Conservation (phyloP, 1,140 invertebrate species). For the Bombus haemorrhoidalis region DNA sequence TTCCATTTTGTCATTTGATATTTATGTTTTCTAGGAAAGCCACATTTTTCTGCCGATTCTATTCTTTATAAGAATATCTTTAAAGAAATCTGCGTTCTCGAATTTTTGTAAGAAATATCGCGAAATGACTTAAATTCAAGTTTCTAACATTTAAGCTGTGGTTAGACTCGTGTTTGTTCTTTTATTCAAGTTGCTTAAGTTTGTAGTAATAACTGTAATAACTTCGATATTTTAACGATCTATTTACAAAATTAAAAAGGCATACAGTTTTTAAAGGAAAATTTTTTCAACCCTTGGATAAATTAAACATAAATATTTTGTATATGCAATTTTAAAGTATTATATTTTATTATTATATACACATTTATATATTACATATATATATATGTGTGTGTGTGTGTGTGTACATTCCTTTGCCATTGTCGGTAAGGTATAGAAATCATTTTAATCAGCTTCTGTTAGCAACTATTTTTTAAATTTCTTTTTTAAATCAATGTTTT, state of each 20-base stretch:
- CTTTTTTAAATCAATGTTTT: neutral
- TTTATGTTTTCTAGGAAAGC: slow-evolving; percentile 6
- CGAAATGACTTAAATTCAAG: slow-evolving; percentile 7
- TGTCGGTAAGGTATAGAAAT: neutral
- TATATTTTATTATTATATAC: slow-evolving; percentile 8
- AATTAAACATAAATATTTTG: slow-evolving; percentile 15
- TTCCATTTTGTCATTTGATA: slow-evolving; percentile 44
- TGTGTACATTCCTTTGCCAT: neutral
- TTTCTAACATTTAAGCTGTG: slow-evolving; percentile 48
- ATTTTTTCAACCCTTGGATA: slow-evolving; percentile 2
- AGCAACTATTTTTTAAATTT: neutral
- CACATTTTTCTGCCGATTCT: slow-evolving; percentile 1
- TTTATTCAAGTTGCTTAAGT: neutral
- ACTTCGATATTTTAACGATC: neutral
- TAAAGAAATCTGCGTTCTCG: neutral
- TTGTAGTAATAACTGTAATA: neutral
- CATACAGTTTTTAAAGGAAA: neutral
- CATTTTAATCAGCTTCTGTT: neutral
- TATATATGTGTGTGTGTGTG: neutral
- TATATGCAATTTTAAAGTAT: neutral
- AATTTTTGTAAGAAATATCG: slow-evolving; percentile 37
- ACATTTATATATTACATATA: neutral
- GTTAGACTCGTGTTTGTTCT: slow-evolving; percentile 37
- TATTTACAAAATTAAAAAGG: neutral
- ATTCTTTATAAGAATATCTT: slow-evolving; percentile 32